Evolutionary conservation across 2,113 vertebrate genomes (phyloP).

Genomic region (Microtus ochrogaster): DNA sequence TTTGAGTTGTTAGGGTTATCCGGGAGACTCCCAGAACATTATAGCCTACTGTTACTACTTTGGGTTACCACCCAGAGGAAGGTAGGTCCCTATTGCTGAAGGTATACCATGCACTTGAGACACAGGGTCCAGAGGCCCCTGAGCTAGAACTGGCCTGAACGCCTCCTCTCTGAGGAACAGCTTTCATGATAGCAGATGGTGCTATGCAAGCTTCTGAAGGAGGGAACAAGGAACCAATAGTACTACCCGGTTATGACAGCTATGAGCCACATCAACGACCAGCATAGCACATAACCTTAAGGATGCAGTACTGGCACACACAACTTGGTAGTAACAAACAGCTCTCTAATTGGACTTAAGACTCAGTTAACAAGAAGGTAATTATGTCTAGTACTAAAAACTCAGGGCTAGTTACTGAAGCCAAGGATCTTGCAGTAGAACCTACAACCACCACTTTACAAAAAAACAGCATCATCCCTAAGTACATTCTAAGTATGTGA

Average conservation of each 20-base stretch:
- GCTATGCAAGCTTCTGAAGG: background rate
- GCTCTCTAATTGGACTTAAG: background rate
- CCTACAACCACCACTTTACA: background rate
- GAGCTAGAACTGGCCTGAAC: background rate
- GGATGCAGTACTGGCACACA: background rate
- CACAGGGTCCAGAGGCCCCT: background rate
- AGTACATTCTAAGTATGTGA: background rate
- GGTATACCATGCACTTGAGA: background rate
- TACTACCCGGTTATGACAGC: background rate
- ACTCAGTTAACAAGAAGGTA: background rate
- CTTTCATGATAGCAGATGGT: background rate
- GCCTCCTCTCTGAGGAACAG: background rate
- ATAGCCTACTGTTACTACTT: background rate
- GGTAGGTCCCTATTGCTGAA: background rate
- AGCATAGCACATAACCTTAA: background rate
- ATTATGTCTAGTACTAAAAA: background rate
- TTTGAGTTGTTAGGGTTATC: background rate
- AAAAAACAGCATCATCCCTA: background rate
- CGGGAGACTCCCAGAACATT: background rate
- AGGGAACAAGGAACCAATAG: background rate
- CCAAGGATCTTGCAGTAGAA: background rate
- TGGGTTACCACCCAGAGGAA: background rate
- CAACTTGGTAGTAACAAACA: background rate
- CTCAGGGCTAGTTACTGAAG: background rate
- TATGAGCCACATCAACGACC: background rate